Conservation (phyloP, 37 sponge, comb jelly and placozoan genomes). For the Spongia lamella region DNA sequence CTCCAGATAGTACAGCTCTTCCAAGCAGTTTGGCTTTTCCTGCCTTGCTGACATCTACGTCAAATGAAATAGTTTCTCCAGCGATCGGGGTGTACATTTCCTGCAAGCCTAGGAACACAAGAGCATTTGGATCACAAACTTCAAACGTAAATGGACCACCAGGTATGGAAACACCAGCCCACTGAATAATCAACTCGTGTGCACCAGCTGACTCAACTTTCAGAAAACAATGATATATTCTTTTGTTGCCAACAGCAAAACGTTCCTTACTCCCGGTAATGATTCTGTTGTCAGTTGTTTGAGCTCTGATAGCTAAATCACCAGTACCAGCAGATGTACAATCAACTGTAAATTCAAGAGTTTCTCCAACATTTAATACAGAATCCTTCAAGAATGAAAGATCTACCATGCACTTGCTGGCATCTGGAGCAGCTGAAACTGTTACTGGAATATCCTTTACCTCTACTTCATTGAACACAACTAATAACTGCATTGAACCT, state of each 20-base stretch:
- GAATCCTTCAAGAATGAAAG: conserved; percentile 15
- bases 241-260: background rate
- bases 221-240: conserved; percentile 22
- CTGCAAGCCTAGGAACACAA: conserved; percentile 29
- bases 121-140: conserved; percentile 49
- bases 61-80: conserved; percentile 58
- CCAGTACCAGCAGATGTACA: conserved; percentile 70
- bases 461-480: conserved; percentile 45
- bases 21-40: conserved; percentile 44
- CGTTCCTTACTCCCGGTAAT: background rate
- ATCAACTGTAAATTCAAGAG: conserved; percentile 68
- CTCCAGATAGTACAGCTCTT: conserved; percentile 51
- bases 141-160: conserved; percentile 55
- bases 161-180: conserved; percentile 29
- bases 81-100: conserved; percentile 56
- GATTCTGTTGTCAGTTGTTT: background rate
- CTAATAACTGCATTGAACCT: conserved; percentile 31
- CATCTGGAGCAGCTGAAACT: conserved; percentile 59
- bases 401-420: conserved; percentile 53
- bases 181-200: conserved; percentile 27
- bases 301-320: conserved; percentile 43
- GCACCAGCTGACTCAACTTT: conserved; percentile 13
- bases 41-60: conserved; percentile 37
- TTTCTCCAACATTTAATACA: conserved; percentile 32
- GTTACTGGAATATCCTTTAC: conserved; percentile 66